These are phyloP conservation scores for Polyommatus iphigenia DNA, from an alignment of 2,888 invertebrate species.

Conservation along the genomic window DNA sequence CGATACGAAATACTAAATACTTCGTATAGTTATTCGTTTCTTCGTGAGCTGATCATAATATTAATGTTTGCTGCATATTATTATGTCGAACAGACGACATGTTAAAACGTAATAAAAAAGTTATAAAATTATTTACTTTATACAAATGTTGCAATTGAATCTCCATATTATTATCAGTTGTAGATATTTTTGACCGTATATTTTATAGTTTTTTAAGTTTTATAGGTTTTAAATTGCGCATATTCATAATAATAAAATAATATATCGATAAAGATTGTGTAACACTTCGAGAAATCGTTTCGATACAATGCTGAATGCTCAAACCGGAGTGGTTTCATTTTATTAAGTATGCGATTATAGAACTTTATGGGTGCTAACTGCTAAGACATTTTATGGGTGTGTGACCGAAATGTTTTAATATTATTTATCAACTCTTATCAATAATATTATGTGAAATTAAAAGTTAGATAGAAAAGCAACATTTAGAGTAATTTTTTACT, in stretches of 20 bases:
- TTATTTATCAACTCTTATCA: not conserved
- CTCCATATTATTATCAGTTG: conserved; percentile 23
- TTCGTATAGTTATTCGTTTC: no score
- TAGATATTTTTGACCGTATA: not conserved
- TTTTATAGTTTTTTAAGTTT: conserved; percentile 30
- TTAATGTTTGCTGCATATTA: not conserved
- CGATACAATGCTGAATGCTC: not conserved
- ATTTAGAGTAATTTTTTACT: no score
- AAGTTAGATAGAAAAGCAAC: no score
- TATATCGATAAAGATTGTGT: conserved; percentile 12
- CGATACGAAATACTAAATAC: no score
- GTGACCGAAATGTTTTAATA: not conserved
- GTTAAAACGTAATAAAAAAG: conserved; percentile 17
- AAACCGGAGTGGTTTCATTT: not conserved
- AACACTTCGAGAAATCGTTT: not conserved
- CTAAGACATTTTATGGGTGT: conserved; percentile 4
- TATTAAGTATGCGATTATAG: not conserved
- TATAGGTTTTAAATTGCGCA: conserved; percentile 32
- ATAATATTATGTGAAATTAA: no score
- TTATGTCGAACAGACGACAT: not conserved
- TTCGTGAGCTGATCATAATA: no score
- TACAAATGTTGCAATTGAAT: conserved; percentile 7
- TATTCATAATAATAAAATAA: conserved; percentile 26
- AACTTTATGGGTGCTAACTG: not conserved
- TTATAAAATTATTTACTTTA: not conserved